phyloP scores from a whole-genome alignment of 2,113 vertebrate genomes.

The Cephalopterus ornatus region DNA sequence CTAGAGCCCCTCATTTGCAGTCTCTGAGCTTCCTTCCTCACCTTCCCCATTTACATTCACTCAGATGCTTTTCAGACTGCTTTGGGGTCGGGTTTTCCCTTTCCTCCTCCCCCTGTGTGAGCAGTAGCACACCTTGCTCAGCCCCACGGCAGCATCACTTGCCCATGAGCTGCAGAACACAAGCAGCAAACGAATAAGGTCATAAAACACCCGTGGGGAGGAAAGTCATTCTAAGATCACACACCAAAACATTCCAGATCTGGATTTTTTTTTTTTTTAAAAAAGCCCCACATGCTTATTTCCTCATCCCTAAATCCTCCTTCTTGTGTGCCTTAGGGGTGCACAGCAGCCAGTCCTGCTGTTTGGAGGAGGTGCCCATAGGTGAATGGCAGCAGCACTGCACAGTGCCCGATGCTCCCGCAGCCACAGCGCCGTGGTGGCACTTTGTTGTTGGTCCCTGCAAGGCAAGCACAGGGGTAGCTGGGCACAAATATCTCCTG shows the following conservation, averaged over 20 bases:
- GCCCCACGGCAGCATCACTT: not conserved
- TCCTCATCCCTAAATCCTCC: not conserved
- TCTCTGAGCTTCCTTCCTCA: not conserved
- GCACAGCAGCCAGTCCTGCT: not conserved
- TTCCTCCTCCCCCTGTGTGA: not conserved
- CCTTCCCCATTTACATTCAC: not conserved
- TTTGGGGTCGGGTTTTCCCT: not conserved
- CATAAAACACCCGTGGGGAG: not conserved
- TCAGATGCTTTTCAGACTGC: not conserved
- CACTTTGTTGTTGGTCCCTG: rapidly evolving
- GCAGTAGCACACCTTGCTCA: not conserved
- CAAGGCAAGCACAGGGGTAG: not conserved
- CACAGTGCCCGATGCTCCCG: not conserved
- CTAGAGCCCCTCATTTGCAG: not conserved
- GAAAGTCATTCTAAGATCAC: not conserved
- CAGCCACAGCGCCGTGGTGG: rapidly evolving
- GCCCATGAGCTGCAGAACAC: not conserved
- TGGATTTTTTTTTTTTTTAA: no score
- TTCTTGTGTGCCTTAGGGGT: not conserved
- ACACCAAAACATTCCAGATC: not conserved
- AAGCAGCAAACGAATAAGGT: not conserved
- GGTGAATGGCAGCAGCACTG: not conserved
- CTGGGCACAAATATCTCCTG: not conserved
- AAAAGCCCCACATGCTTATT: not conserved
- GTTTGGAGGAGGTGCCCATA: not conserved